Base-by-base conservation (phyloP, 2,797 vertebrate genomes). In the Phoxinus dragarum region DNA sequence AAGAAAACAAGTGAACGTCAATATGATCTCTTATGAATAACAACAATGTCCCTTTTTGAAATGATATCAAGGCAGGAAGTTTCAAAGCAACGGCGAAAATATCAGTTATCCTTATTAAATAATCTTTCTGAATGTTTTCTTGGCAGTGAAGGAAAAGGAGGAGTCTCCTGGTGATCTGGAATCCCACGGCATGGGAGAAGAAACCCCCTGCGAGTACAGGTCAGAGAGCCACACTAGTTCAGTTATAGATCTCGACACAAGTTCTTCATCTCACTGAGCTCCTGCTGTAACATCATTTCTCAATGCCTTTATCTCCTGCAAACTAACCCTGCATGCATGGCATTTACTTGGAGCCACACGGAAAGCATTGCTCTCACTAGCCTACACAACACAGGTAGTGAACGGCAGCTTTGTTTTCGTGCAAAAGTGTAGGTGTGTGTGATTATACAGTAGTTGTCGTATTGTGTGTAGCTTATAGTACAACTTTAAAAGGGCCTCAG, bases 61-160 rank as follows among this genome's bases (percentile, higher is more conserved):
- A 78, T 86, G 9, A 61, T 19, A 84, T 83, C n/a, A 79, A 74
- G 5, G 67, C 44, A 9, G 61, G 23, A 21, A 0, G n/a, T 84
- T 86, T 81, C 16, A 21, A 66, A 68, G n/a, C 52, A 21, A 47
- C 3, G 12, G 10, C 64, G 74, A 69, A 69, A 56, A 44, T 6
- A n/a, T 12, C 5, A 11, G 2, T 36, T 47, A 14, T 12, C 0
- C 1, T 34, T 74, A 2, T 40, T 59, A 27, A 47, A 61, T 44
- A 72, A 38, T 40, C 2, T 78, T 68, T 34, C 27, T 2, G 1
- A 56, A 23, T 31, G 86, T 31, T 82, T n/a, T 84, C 16, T 14
- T 80, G 86, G 80, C 94, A 99, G 98, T 99, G 90, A 99, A 99
- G 94, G 98, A 97, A 91, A 99, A 98, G 87, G 98, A 99, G 91